Percentiles rank a stretch among this genome's conserved stretches.
Evolutionary conservation across 1,140 invertebrate genomes (phyloP).

Genomic region (Saccostrea glomerata): DNA sequence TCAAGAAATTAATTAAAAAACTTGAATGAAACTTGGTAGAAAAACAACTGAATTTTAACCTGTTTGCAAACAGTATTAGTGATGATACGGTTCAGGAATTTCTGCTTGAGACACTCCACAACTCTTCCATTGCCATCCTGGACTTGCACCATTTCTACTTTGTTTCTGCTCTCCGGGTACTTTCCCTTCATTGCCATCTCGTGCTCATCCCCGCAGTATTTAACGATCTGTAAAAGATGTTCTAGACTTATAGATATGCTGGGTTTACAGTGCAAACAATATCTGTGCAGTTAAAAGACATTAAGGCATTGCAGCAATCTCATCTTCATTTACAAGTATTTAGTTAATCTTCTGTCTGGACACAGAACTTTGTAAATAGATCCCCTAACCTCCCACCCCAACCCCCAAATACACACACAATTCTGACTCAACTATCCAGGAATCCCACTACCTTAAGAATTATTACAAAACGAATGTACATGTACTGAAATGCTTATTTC

Average conservation of each 20-base stretch:
- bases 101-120: conserved; percentile 94
- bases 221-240: conserved; percentile 61
- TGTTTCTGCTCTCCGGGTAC: conserved; percentile 29
- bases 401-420: no score
- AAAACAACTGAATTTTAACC: background rate
- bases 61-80: conserved; percentile 40
- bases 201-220: conserved; percentile 58
- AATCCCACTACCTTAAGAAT: no score
- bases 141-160: conserved; percentile 75
- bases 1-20: no score
- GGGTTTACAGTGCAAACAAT: background rate
- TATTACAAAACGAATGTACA: background rate
- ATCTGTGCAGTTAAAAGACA: background rate
- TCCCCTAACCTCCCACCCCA: no score
- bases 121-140: conserved; percentile 82
- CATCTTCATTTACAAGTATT: no score
- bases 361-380: no score
- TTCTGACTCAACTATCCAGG: no score
- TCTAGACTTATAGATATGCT: background rate
- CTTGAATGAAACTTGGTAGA: no score
- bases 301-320: background rate
- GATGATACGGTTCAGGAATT: conserved; percentile 83
- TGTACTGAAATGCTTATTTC: background rate
- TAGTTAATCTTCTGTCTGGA: no score
- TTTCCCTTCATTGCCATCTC: conserved; percentile 31